Conservation (phyloP, 1,140 invertebrate species). For the Pollicipes pollicipes region DNA sequence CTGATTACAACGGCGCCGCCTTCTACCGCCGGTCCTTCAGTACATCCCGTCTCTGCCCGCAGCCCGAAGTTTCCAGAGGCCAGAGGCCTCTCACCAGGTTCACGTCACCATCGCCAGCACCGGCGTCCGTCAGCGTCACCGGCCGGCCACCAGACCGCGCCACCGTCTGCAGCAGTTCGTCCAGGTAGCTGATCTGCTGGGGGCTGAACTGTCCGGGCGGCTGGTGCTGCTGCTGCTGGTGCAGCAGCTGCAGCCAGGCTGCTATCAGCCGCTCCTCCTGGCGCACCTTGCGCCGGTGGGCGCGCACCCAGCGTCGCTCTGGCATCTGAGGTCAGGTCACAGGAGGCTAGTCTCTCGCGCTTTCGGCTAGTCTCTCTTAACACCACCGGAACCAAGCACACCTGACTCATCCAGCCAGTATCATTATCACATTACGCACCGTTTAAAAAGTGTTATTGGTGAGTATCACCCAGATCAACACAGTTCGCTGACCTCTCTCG, state of each 20-base stretch:
- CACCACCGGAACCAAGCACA: no score
- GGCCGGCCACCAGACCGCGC: neutral
- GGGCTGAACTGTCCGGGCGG: neutral
- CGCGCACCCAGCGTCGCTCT: neutral
- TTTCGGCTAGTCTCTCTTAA: no score
- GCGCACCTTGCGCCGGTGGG: neutral
- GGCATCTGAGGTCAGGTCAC: neutral
- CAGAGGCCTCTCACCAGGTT: no score
- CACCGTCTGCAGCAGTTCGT: neutral
- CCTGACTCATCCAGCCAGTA: no score
- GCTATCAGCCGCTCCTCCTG: neutral
- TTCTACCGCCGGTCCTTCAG: no score
- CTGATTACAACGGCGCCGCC: no score
- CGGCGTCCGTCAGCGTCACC: slow-evolving; percentile 5
- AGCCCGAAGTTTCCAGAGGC: no score
- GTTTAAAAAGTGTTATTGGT: no score
- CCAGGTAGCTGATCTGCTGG: neutral
- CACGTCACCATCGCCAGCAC: no score
- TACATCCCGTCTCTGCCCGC: no score
- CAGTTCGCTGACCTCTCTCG: neutral
- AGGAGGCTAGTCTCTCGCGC: no score
- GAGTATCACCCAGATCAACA: neutral
- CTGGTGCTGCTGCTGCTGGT: neutral
- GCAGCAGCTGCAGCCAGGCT: neutral
- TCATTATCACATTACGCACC: no score